Conservation (phyloP, 2,113 vertebrate species). For the Nesoenas mayeri region DNA sequence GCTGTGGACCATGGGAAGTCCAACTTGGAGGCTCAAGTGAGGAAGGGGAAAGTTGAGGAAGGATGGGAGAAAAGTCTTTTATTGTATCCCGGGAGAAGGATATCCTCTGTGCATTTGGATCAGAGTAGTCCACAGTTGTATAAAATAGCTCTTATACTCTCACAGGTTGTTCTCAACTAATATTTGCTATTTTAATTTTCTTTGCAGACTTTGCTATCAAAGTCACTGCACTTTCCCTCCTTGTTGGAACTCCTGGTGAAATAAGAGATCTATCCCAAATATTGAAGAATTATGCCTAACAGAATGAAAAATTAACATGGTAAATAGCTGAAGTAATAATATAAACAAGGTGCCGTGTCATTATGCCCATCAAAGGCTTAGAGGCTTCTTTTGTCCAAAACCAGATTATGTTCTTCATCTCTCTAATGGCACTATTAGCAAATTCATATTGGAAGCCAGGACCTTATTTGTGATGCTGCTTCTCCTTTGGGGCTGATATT, state of each 20-base stretch:
- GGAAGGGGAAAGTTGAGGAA: neutral
- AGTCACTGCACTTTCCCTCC: constrained; percentile 22
- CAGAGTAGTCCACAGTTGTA: neutral
- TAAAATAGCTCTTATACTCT: neutral
- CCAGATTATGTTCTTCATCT: constrained; percentile 25
- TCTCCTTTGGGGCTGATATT: constrained; percentile 33
- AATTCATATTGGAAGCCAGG: constrained; percentile 27
- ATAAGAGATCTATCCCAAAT: constrained; percentile 44
- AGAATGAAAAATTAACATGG: constrained; percentile 25
- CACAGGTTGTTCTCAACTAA: constrained; percentile 31
- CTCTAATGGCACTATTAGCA: constrained; percentile 37
- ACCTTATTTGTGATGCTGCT: constrained; percentile 34
- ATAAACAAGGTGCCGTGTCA: constrained; percentile 10
- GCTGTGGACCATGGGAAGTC: neutral
- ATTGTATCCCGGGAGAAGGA: neutral
- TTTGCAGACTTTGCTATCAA: constrained; percentile 42
- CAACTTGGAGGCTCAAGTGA: neutral
- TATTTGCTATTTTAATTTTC: constrained; percentile 63
- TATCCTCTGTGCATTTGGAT: neutral
- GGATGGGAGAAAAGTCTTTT: neutral
- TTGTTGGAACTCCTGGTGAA: neutral
- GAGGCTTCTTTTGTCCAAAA: neutral
- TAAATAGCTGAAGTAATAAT: neutral
- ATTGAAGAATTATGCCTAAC: constrained; percentile 1
- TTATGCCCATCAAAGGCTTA: neutral